Evolutionary conservation across 2,888 invertebrate species (phyloP), one percentile per base, ranked within the genome.

Genomic region (Chymomyza fuscimana): DNA sequence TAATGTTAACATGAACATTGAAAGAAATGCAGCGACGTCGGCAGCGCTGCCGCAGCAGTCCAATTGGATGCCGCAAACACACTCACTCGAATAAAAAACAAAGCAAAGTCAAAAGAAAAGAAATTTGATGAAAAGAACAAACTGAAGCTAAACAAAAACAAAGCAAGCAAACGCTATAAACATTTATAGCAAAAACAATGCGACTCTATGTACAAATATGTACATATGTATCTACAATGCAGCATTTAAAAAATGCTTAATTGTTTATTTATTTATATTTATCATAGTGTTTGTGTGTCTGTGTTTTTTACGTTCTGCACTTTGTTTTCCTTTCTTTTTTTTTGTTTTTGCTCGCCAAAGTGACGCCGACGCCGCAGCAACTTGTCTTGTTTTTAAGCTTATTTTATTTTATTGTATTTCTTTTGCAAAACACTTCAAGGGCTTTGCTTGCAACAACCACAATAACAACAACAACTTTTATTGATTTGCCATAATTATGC

Each of bases 401-500:
- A 32, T 32, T 32, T 32, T 52, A 29, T 63, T 63, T 59, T 58
- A 59, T 59, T 59, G 63, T 58, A 59, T 59, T 59, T 63, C 59
- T 76, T 76, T 76, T 77, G 72, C 77, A 32, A 32, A 79, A 72
- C 79, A 79, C 77, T 79, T 79, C 70, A 79, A 79, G 78, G 79
- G 78, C 79, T 77, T 79, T 77, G 62, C 70, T 79, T 77, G 61
- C 70, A 64, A 63, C 40, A 40, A 50, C 63, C 56, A 51, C 25
- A 65, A 58, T 51, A 46, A 52, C 58, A 64, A 66, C 58, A 60
- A 54, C 40, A 70, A 56, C 59, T 71, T 80, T 77, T 83, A 86
- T 86, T 80, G 84, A 86, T 83, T 84, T 79, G 81, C 74, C 51
- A 67, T 80, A 81, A 78, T 81, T 80, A 74, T 77, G 76, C 71